Conservation (phyloP, 2,797 vertebrate genomes). For the Characodon lateralis region DNA sequence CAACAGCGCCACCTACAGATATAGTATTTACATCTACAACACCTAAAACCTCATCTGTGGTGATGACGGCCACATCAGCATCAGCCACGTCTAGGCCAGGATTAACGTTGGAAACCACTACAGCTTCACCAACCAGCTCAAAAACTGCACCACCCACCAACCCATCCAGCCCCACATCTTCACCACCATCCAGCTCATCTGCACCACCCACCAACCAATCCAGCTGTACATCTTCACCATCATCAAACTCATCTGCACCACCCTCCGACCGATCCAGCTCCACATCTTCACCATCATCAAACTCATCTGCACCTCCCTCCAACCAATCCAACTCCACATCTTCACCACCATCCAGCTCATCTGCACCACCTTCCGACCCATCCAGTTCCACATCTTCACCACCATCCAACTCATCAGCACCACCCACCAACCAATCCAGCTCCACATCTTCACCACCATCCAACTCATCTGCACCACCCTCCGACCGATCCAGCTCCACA, state of each 20-base stretch:
- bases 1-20: not conserved
- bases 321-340: too few species aligned
- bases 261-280: too few species aligned
- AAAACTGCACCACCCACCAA: not conserved
- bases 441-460: too few species aligned
- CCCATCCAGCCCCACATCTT: not conserved
- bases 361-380: too few species aligned
- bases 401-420: not conserved
- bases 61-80: too few species aligned
- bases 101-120: too few species aligned
- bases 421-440: not conserved
- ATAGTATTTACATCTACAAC: accelerated
- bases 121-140: not conserved
- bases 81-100: too few species aligned
- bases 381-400: not conserved
- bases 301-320: too few species aligned
- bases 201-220: accelerated
- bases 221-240: too few species aligned
- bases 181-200: not conserved
- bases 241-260: not conserved
- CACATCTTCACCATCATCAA: too few species aligned
- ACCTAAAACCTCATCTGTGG: too few species aligned
- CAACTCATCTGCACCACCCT: too few species aligned
- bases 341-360: not conserved
- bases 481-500: not conserved